Conservation (phyloP, 2,888 invertebrate genomes). For the Drosophila atripex region DNA sequence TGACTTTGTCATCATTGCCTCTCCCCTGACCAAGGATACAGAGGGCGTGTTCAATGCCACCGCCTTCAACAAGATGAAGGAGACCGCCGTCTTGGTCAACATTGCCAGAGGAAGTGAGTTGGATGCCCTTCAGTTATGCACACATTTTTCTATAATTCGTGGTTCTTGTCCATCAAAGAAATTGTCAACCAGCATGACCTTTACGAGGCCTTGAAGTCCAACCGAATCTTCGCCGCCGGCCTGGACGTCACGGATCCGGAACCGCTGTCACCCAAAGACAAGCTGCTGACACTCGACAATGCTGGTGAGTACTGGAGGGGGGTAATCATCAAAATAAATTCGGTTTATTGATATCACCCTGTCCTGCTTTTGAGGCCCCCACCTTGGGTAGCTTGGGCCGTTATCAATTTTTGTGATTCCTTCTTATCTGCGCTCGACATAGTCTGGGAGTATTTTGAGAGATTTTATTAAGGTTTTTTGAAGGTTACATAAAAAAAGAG, state of each 20-base stretch:
- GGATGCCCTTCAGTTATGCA: background rate
- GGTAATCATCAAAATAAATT: background rate
- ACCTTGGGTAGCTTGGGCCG: background rate
- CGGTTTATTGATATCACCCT: slow-evolving; percentile 13
- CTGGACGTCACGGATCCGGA: slow-evolving; percentile 96
- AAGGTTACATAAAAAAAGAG: slow-evolving; percentile 48
- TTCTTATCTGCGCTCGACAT: slow-evolving; percentile 34
- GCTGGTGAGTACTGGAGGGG: slow-evolving; percentile 86
- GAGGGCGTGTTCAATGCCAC: slow-evolving; percentile 87
- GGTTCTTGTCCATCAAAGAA: slow-evolving; percentile 79
- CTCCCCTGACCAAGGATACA: slow-evolving; percentile 88
- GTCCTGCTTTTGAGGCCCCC: background rate
- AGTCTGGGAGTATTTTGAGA: slow-evolving; percentile 19
- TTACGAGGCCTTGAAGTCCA: slow-evolving; percentile 89
- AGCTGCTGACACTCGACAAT: slow-evolving; percentile 91
- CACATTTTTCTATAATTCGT: slow-evolving; percentile 3
- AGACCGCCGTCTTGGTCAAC: slow-evolving; percentile 89
- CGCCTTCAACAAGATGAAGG: slow-evolving; percentile 90
- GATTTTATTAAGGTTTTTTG: slow-evolving; percentile 56
- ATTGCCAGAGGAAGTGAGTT: slow-evolving; percentile 87
- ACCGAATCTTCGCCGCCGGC: slow-evolving; percentile 93
- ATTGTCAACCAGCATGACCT: slow-evolving; percentile 93
- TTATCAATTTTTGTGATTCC: slow-evolving; percentile 7
- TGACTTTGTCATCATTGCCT: slow-evolving; percentile 89
- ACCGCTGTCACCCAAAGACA: slow-evolving; percentile 92